Evolutionary conservation across 2,888 invertebrate genomes (phyloP), one percentile per base, ranked within the genome.

Genomic region (Silvanus unidentatus): DNA sequence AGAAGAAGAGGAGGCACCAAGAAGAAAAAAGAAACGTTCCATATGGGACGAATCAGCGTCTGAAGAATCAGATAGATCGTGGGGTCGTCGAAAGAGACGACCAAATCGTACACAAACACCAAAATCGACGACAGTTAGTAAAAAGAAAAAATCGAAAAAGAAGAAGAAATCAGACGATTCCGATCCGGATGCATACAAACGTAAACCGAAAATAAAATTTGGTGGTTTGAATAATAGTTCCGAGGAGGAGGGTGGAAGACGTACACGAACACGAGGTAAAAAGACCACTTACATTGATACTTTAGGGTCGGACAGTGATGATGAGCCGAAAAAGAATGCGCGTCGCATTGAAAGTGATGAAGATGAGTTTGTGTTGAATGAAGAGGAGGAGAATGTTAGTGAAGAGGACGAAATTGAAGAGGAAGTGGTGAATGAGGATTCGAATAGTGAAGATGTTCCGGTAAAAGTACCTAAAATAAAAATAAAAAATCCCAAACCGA

Each of bases 231-330:
- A 77, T 55, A 76, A 71, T 35, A 72, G 71, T 14, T 74, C 70
- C 16, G 68, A 66, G 22, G 64, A 68, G 40, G 76, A 77, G 32
- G 75, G 80, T 45, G 77, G 80, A 41, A 50, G 50, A 35, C 76
- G 81, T 44, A 77, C 85, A 60, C 73, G 86, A 52, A 88, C 88
- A 0, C 70, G 88, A 4, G 87, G 86, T 50, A 77, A 79, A 57
- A 83, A 84, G 69, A 84, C 86, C 49, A 82, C 84, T 66, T 89
- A 89, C 61, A 82, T 86, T 2, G 90, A 88, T 70, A 80, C 78
- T 62, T 77, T 83, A 41, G 83, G 82, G 50, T 83, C 86, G 0
- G 87, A 87, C 65, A 84, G 82, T 39, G 86, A 83, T 66, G 75
- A 76, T 51, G 56, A 62, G 60, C 74, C 65, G 48, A 72, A 71